These are phyloP conservation scores for Troides oblongomaculatus DNA, from an alignment of 2,888 invertebrate genomes.

Conservation along the genomic window DNA sequence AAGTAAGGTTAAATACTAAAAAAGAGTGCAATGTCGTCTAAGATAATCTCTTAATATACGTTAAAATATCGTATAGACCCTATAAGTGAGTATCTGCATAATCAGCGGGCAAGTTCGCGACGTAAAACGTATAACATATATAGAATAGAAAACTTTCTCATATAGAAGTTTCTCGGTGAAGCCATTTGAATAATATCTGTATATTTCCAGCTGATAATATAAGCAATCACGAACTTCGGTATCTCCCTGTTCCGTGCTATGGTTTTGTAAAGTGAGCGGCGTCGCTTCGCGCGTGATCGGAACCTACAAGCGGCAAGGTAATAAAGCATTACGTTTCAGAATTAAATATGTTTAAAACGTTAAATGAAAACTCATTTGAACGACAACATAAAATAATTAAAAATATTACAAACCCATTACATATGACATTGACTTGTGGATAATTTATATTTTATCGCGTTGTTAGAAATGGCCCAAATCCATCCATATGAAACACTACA, in stretches of 20 bases:
- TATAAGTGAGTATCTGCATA: too few relatives aligned
- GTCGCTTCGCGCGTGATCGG: constrained; percentile 58
- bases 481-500: too few relatives aligned
- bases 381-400: background rate
- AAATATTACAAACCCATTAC: background rate
- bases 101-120: too few relatives aligned
- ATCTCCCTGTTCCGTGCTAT: constrained; percentile 52
- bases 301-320: constrained; percentile 49
- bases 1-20: too few relatives aligned
- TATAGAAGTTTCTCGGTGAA: background rate
- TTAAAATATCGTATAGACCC: too few relatives aligned
- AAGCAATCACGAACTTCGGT: constrained; percentile 66
- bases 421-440: background rate
- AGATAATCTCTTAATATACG: too few relatives aligned
- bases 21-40: too few relatives aligned
- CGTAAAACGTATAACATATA: too few relatives aligned
- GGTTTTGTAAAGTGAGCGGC: constrained; percentile 50
- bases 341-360: constrained; percentile 77
- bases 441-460: too few relatives aligned
- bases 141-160: background rate
- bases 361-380: constrained; percentile 65
- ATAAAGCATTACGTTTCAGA: constrained; percentile 69
- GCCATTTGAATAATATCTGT: constrained; percentile 33
- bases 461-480: too few relatives aligned
- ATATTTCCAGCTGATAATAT: constrained; percentile 59